A percentile compares a stretch with the other conserved stretches of the same genome.
phyloP scores from a whole-genome alignment of 2,888 invertebrate genomes.

The Xestia rhomboidea region DNA sequence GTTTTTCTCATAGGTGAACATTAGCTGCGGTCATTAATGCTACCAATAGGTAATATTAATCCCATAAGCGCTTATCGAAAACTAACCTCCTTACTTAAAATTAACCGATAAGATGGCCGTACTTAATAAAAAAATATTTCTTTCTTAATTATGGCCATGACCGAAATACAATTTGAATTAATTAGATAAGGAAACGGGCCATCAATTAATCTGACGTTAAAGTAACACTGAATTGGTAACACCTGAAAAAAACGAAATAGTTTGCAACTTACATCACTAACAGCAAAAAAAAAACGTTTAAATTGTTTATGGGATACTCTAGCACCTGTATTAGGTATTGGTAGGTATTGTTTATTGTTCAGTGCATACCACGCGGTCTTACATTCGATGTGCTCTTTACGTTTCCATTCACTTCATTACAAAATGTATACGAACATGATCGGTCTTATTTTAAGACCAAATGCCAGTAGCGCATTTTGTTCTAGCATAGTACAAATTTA shows the following conservation, averaged over 20 bases:
- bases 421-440: slow-evolving; percentile 17
- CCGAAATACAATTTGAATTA: slow-evolving; percentile 18
- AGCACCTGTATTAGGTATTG: too few species aligned
- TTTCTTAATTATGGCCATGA: slow-evolving; percentile 39
- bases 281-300: neutral
- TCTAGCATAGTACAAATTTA: neutral
- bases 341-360: slow-evolving; percentile 38
- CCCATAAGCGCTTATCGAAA: slow-evolving; percentile 22
- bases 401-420: slow-evolving; percentile 50
- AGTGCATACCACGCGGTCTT: slow-evolving; percentile 27
- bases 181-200: slow-evolving; percentile 14
- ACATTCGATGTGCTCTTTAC: slow-evolving; percentile 43
- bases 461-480: slow-evolving; percentile 14
- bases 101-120: slow-evolving; percentile 2
- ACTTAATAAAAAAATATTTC: slow-evolving; percentile 7
- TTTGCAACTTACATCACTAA: slow-evolving; percentile 4
- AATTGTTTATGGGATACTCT: slow-evolving; percentile 22
- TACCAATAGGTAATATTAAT: neutral
- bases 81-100: neutral
- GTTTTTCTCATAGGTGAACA: neutral
- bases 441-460: slow-evolving; percentile 19
- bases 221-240: neutral
- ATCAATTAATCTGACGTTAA: neutral
- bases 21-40: neutral
- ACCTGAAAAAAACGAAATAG: neutral